These are phyloP conservation scores for Dendropsophus ebraccatus DNA, from an alignment of 2,113 vertebrate genomes.

Conservation along the genomic window DNA sequence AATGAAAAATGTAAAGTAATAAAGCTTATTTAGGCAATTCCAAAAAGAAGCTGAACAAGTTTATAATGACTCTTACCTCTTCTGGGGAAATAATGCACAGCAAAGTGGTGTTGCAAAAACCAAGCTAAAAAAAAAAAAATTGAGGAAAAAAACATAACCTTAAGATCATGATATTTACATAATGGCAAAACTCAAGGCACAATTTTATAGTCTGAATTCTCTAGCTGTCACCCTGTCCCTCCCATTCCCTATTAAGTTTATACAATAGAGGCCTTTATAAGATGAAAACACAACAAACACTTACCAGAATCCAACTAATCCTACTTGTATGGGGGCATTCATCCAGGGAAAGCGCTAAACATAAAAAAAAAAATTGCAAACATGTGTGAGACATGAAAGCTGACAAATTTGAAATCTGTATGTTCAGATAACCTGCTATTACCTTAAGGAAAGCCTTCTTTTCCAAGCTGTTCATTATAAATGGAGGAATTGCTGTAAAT, in stretches of 20 bases:
- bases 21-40: neutral
- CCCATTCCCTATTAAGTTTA: neutral
- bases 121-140: slow-evolving; percentile 75
- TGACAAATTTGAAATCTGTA: neutral
- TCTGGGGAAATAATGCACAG: slow-evolving; percentile 96
- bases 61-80: slow-evolving; percentile 78
- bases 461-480: slow-evolving; percentile 96
- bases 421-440: slow-evolving; percentile 48
- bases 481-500: slow-evolving; percentile 89
- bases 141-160: neutral
- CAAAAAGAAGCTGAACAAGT: neutral
- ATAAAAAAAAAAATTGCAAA: neutral
- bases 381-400: neutral
- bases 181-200: too few relatives aligned
- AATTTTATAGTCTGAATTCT: neutral
- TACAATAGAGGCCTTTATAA: neutral
- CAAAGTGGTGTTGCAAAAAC: slow-evolving; percentile 97
- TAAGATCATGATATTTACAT: neutral
- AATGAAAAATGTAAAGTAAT: too few relatives aligned
- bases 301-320: slow-evolving; percentile 96
- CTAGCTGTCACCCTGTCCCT: neutral
- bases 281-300: slow-evolving; percentile 63
- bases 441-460: slow-evolving; percentile 97
- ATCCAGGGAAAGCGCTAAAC: slow-evolving; percentile 92
- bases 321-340: slow-evolving; percentile 97